Conservation (phyloP, 2,888 invertebrate genomes). For the Drosophila picticornis region DNA sequence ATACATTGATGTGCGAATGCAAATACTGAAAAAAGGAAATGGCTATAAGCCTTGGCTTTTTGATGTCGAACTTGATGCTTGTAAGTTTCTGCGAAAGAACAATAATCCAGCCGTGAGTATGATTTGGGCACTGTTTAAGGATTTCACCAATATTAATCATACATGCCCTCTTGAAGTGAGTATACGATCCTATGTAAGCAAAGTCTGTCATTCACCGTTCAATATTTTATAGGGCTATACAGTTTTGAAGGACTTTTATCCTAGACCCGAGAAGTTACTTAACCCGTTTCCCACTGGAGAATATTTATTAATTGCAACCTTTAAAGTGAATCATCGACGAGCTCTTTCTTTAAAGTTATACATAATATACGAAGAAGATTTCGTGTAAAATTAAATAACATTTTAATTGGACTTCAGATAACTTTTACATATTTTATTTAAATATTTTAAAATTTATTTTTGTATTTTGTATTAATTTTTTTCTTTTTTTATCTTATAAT, state of each 20-base stretch:
- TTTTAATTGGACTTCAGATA: neutral
- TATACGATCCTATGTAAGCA: neutral
- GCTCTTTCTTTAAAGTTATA: neutral
- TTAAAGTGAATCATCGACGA: neutral
- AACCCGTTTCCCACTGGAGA: conserved; percentile 30
- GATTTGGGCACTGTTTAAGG: neutral
- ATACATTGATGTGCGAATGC: neutral
- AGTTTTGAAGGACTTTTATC: conserved; percentile 10
- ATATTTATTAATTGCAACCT: conserved; percentile 20
- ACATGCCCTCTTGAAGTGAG: conserved; percentile 43
- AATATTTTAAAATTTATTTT: neutral
- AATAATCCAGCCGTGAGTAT: neutral
- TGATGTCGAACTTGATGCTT: neutral
- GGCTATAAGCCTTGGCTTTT: conserved; percentile 29
- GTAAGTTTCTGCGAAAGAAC: conserved; percentile 1
- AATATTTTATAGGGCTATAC: neutral
- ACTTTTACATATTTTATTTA: neutral
- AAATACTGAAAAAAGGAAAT: conserved; percentile 7
- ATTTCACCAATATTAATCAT: conserved; percentile 13
- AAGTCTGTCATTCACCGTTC: neutral
- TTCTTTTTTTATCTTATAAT: neutral
- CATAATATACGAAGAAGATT: neutral
- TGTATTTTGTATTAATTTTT: neutral
- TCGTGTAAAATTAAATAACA: neutral
- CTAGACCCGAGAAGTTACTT: conserved; percentile 6